Base-by-base conservation (phyloP, 2,888 invertebrate species). In the Pedicia rivosa region DNA sequence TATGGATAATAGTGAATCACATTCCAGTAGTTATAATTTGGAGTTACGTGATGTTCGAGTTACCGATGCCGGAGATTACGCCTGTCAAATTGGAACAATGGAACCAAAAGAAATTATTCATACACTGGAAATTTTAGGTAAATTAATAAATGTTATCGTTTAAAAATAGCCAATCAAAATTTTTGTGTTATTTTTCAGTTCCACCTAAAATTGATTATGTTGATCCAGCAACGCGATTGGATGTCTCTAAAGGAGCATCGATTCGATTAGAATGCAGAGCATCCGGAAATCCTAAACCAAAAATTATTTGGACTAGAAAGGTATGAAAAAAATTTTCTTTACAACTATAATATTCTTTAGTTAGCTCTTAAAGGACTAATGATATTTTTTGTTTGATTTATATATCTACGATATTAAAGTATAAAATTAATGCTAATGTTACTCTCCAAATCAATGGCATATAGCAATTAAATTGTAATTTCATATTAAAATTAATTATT, bases 201-300 rank as follows among this genome's bases (percentile, higher is more conserved):
- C 69, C 70, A 15, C 67, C 70, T 4, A 58, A 63, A 37, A 68
- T 70, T 32, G 59, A 65, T 42, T 62, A 62, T 47, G 64, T 67
- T 9, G 63, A 66, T 2, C 64, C 65, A 40, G 58, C 57, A n/a
- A 65, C 64, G 8, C 57, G 62, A 12, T 50, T 69, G 40, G 66
- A 67, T 42, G 67, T 68, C 12, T 59, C 64, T 19, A 68, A 68
- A 50, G 66, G 65, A 16, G 56, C 63, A 14, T 62, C 64, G 5
- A 63, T 67, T 8, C 64, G 63, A 43, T 52, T 68, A 50, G 64
- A 66, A 47, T 68, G 68, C 44, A 49, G 62, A 29, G 66, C 65
- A 5, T 61, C 62, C 15, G 68, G 68, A 12, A 67, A 67, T 52
- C 68, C 68, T 3, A 62, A 62, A 6, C 67, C 68, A 4, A 61